Conservation (phyloP, 2,113 vertebrate species). For the Nestor notabilis region DNA sequence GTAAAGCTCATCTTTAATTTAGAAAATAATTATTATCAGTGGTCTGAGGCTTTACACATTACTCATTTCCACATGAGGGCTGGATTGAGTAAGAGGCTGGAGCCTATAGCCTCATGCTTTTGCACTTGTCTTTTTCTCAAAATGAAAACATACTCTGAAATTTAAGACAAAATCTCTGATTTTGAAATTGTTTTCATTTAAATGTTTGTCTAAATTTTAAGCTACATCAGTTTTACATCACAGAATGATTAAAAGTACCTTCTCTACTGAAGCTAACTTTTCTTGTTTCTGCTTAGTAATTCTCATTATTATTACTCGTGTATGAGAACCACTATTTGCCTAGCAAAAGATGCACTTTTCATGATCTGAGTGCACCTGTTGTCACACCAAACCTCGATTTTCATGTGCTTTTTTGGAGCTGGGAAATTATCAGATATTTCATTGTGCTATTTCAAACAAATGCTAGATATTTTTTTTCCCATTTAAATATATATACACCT, state of each 20-base stretch:
- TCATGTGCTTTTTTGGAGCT: not conserved
- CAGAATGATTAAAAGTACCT: not conserved
- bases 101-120: not conserved
- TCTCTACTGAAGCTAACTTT: not conserved
- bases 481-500: not conserved
- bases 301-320: not conserved
- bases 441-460: not conserved
- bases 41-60: slow-evolving; percentile 38
- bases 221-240: not conserved
- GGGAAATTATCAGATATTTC: not conserved
- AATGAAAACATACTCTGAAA: not conserved
- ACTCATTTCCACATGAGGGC: not conserved
- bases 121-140: not conserved
- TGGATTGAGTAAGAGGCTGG: not conserved
- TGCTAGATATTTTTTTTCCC: not conserved
- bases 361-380: not conserved
- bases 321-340: not conserved
- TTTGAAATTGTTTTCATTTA: not conserved
- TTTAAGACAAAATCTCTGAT: not conserved
- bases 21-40: slow-evolving; percentile 46
- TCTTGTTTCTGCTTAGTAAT: not conserved
- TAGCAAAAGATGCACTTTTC: not conserved
- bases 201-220: not conserved
- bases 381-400: not conserved
- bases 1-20: slow-evolving; percentile 50